Conservation (phyloP, 1,140 invertebrate species). For the Saccostrea cuccullata region DNA sequence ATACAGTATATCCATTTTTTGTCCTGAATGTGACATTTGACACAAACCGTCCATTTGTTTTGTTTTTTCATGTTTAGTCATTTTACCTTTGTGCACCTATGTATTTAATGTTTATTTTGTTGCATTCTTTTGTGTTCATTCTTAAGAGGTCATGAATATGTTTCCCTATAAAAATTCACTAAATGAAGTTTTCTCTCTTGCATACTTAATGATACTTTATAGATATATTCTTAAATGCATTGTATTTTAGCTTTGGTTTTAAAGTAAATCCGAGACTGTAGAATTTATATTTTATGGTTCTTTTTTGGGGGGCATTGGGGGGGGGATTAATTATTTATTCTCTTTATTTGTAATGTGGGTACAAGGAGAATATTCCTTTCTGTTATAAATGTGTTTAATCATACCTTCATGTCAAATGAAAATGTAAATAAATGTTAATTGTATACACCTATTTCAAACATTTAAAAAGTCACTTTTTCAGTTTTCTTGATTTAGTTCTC, state of each 20-base stretch:
- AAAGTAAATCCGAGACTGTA: no score
- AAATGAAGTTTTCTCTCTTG: not conserved
- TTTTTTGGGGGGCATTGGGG: not conserved
- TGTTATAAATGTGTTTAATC: not conserved
- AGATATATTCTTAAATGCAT: not conserved
- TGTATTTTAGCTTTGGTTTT: no score
- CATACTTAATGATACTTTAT: not conserved
- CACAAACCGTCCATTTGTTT: constrained; percentile 32
- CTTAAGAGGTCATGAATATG: not conserved
- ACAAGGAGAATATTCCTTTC: not conserved
- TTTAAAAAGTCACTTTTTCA: no score
- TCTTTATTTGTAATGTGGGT: not conserved
- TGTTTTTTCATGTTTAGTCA: constrained; percentile 18
- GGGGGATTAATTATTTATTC: not conserved
- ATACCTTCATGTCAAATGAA: not conserved
- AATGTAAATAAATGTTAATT: no score
- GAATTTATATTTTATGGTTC: not conserved
- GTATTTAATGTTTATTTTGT: not conserved
- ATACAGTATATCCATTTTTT: not conserved
- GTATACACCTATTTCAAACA: no score
- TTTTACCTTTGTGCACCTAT: constrained; percentile 1
- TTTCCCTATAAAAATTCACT: not conserved
- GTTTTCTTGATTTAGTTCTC: no score
- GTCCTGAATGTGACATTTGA: not conserved
- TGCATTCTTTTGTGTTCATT: constrained; percentile 2